Evolutionary conservation across 2,888 invertebrate genomes (phyloP).

Genomic region (Melipona bicolor): DNA sequence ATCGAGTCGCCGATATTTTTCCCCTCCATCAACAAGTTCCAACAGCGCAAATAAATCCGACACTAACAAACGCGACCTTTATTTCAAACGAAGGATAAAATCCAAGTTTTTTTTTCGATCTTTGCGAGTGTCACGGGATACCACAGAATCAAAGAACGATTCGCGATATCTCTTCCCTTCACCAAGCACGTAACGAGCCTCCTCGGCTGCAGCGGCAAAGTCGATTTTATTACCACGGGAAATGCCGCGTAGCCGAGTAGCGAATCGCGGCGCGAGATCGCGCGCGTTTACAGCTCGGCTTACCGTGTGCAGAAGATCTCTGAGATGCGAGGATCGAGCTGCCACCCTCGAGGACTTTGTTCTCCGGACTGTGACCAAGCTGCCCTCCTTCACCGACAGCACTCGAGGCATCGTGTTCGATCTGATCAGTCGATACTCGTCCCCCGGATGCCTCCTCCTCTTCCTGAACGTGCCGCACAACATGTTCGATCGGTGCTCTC

Average conservation of each 20-base stretch:
- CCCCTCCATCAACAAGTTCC: too few species aligned
- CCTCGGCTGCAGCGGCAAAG: conserved; percentile 30
- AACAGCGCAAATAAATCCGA: too few species aligned
- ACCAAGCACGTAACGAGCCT: not conserved
- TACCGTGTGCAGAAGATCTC: conserved; percentile 77
- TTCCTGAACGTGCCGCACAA: conserved; percentile 80
- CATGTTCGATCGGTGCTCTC: conserved; percentile 66
- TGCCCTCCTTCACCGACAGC: conserved; percentile 69
- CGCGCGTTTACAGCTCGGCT: conserved; percentile 67
- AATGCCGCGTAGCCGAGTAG: conserved; percentile 26
- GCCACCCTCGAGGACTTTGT: conserved; percentile 68
- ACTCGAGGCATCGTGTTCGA: conserved; percentile 74
- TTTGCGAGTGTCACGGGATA: too few species aligned
- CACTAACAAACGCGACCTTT: too few species aligned
- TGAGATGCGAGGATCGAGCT: conserved; percentile 67
- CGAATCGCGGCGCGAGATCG: conserved; percentile 23
- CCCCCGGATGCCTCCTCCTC: conserved; percentile 74
- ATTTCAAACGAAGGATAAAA: too few species aligned
- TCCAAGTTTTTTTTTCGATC: too few species aligned
- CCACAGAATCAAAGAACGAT: too few species aligned
- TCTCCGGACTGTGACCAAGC: conserved; percentile 62
- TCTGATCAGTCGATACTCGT: conserved; percentile 79
- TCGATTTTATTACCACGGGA: conserved; percentile 35
- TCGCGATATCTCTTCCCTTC: conserved; percentile 27
- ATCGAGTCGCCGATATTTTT: too few species aligned